Conservation (phyloP, 2,113 vertebrate species). For the Ptychochromis oligacanthus region DNA sequence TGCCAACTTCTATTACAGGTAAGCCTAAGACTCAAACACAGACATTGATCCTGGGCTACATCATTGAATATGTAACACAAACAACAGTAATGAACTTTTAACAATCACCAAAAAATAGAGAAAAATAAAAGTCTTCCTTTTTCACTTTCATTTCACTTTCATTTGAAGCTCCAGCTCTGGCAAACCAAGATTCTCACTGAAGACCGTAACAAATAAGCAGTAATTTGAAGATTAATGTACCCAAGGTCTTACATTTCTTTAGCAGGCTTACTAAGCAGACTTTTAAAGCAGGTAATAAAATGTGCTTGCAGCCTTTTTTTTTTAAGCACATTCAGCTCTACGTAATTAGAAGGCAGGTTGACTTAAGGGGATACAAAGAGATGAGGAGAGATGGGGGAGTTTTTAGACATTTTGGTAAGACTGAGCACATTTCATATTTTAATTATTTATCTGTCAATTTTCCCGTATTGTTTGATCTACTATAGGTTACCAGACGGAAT, state of each 20-base stretch:
- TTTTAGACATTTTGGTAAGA: not conserved
- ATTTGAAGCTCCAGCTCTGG: constrained; percentile 4
- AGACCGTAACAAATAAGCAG: not conserved
- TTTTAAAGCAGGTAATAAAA: constrained; percentile 40
- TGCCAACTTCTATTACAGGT: constrained; percentile 43
- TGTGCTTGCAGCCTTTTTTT: not conserved
- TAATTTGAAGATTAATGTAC: constrained; percentile 31
- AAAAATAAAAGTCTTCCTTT: not conserved
- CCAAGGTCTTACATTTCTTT: not conserved
- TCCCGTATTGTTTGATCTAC: not conserved
- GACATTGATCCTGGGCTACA: not conserved
- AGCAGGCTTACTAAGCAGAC: not conserved
- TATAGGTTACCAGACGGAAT: not conserved
- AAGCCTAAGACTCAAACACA: constrained; percentile 6
- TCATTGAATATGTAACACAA: not conserved
- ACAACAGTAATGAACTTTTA: not conserved
- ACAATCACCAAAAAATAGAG: not conserved
- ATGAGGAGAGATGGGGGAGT: not conserved
- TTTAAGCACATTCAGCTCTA: not conserved
- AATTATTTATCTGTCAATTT: not conserved
- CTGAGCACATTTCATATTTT: too few relatives aligned
- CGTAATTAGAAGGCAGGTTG: not conserved
- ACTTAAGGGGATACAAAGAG: not conserved
- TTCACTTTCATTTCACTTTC: not conserved
- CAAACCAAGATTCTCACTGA: constrained; percentile 16